Percentiles rank a stretch among this genome's conserved stretches.
phyloP scores from a whole-genome alignment of 2,797 vertebrate genomes.

The Cyprinodon diabolis region DNA sequence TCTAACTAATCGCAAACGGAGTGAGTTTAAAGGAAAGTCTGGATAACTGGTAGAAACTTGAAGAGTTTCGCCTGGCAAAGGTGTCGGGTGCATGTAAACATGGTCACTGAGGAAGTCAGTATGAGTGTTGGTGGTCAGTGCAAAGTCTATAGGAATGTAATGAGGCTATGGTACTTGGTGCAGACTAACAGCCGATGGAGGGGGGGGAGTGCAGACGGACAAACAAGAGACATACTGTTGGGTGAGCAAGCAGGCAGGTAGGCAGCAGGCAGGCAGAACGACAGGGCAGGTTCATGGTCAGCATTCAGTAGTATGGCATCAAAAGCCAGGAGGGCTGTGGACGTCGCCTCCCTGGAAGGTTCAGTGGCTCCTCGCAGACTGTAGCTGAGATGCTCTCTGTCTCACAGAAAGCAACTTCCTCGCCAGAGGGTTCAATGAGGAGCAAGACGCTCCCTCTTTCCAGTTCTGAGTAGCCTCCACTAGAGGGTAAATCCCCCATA shows the following conservation, averaged over 20 bases:
- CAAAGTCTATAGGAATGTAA: conserved; percentile 83
- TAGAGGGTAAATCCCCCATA: neutral
- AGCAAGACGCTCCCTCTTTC: conserved; percentile 75
- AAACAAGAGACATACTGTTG: conserved; percentile 31
- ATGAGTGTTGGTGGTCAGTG: conserved; percentile 67
- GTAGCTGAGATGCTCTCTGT: conserved; percentile 55
- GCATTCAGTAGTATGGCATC: conserved; percentile 86
- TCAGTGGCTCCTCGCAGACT: conserved; percentile 63
- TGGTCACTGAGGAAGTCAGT: conserved; percentile 49
- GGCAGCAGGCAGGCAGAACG: conserved; percentile 49
- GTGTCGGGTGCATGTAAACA: conserved; percentile 61
- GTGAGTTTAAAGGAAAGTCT: conserved; percentile 4
- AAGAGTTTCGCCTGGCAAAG: neutral
- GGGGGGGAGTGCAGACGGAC: conserved; percentile 44
- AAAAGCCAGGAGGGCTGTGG: conserved; percentile 46
- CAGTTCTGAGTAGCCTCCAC: conserved; percentile 58
- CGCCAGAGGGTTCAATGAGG: conserved; percentile 43
- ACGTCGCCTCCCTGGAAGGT: conserved; percentile 54
- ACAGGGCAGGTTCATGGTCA: conserved; percentile 70
- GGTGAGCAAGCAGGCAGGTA: conserved; percentile 41
- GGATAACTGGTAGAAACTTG: neutral
- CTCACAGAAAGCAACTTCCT: conserved; percentile 40
- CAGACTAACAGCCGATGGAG: conserved; percentile 72
- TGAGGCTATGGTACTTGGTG: conserved; percentile 83
- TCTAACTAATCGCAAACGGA: conserved; percentile 1